Percentiles rank a stretch among this genome's conserved stretches.
phyloP scores from a whole-genome alignment of 2,888 invertebrate genomes.

The Mactromeris polynyma region DNA sequence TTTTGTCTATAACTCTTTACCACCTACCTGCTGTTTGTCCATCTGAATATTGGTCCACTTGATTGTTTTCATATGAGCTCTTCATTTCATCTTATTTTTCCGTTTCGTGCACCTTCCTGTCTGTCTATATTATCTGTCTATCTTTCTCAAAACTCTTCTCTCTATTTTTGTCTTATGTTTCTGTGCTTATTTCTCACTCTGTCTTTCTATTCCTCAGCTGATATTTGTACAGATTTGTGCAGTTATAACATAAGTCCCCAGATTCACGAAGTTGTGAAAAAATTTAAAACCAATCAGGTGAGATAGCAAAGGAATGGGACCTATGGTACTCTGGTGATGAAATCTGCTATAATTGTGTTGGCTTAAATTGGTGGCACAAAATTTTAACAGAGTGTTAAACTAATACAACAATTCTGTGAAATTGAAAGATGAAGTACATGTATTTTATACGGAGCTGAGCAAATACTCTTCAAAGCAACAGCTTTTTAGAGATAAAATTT shows the following conservation, averaged over 20 bases:
- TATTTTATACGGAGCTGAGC: too few species aligned
- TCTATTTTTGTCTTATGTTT: not conserved
- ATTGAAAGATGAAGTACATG: too few species aligned
- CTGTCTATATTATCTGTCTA: conserved; percentile 1
- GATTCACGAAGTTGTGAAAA: conserved; percentile 76
- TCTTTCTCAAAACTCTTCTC: not conserved
- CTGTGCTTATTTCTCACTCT: conserved; percentile 21
- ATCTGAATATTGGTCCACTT: too few species aligned
- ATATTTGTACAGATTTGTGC: conserved; percentile 76
- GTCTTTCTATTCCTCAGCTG: conserved; percentile 71
- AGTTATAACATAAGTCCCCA: conserved; percentile 70
- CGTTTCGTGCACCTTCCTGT: not conserved
- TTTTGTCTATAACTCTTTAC: too few species aligned
- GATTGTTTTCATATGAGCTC: too few species aligned
- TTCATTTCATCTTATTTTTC: too few species aligned
- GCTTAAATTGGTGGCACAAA: not conserved
- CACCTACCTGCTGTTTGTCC: too few species aligned
- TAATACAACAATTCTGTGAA: too few species aligned
- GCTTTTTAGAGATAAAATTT: too few species aligned
- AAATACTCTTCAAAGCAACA: too few species aligned
- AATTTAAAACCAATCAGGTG: conserved; percentile 81
- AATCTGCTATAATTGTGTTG: not conserved
- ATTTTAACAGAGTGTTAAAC: not conserved
- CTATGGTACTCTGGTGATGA: not conserved
- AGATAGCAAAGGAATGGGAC: conserved; percentile 40